Evolutionary conservation across 2,113 vertebrate species (phyloP).

Genomic region (Bujurquina vittata): DNA sequence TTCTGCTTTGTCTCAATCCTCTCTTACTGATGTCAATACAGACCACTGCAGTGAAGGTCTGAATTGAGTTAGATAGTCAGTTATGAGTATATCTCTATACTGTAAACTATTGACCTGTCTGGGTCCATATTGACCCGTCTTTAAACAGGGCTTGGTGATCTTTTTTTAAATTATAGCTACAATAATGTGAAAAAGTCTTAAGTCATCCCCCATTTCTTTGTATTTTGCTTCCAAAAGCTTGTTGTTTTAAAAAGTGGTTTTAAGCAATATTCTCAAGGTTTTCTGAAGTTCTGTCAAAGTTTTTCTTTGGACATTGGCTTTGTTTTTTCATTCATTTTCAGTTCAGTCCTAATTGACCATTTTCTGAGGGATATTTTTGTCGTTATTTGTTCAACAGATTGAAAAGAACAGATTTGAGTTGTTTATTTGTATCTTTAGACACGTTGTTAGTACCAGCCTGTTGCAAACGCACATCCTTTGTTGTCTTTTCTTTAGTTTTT

Average conservation of each 20-base stretch:
- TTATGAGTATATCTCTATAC: conserved; percentile 12
- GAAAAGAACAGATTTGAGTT: too few species aligned
- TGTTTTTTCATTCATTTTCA: neutral
- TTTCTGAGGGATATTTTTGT: neutral
- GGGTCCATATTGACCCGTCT: conserved; percentile 12
- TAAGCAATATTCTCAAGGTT: neutral
- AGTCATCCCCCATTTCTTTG: neutral
- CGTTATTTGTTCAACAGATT: neutral
- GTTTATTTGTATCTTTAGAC: too few species aligned
- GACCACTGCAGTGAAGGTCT: neutral
- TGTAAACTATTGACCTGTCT: conserved; percentile 51
- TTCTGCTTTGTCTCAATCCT: conserved; percentile 63
- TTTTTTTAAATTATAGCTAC: neutral
- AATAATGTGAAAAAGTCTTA: neutral
- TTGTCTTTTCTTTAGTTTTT: too few species aligned
- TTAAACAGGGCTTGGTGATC: conserved; percentile 36
- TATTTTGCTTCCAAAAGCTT: neutral
- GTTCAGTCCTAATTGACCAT: neutral
- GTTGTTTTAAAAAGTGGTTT: neutral
- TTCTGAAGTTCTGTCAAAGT: neutral
- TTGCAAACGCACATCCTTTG: too few species aligned
- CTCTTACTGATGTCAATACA: conserved; percentile 35
- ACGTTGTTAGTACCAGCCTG: too few species aligned
- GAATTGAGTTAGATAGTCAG: conserved; percentile 50
- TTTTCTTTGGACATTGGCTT: too few species aligned